A percentile compares a stretch with the other conserved stretches of the same genome.
These are phyloP conservation scores for Scolopax rusticola DNA, from an alignment of 2,797 vertebrate species.

Conservation along the genomic window DNA sequence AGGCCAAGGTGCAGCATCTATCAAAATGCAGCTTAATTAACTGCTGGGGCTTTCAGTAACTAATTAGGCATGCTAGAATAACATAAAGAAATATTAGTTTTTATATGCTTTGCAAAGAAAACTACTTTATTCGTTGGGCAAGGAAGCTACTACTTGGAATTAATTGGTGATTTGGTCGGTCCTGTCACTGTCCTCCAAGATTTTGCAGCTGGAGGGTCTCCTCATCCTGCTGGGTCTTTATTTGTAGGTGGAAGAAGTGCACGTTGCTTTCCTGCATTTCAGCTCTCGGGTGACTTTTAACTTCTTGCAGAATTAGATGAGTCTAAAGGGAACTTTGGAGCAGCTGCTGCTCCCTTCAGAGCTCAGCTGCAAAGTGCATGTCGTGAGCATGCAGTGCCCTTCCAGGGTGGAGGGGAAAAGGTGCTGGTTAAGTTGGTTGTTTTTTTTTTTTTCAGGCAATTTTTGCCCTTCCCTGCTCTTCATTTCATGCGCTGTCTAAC, in stretches of 20 bases:
- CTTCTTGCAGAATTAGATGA: background rate
- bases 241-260: background rate
- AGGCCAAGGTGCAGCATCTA: background rate
- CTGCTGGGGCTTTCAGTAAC: background rate
- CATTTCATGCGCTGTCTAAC: background rate
- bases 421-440: background rate
- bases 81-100: background rate
- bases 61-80: background rate
- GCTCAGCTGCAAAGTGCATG: background rate
- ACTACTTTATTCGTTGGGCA: background rate
- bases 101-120: background rate
- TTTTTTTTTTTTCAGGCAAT: background rate
- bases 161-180: background rate
- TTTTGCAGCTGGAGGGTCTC: background rate
- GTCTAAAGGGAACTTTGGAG: background rate
- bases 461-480: background rate
- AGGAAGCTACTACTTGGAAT: background rate
- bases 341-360: background rate
- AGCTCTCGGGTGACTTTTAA: background rate
- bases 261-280: background rate
- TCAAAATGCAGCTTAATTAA: constrained; percentile 1
- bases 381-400: background rate
- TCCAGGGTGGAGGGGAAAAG: background rate
- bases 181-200: background rate
- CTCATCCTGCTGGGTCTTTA: background rate